phyloP scores from a whole-genome alignment of 2,113 vertebrate genomes.

The Polyodon spathula region DNA sequence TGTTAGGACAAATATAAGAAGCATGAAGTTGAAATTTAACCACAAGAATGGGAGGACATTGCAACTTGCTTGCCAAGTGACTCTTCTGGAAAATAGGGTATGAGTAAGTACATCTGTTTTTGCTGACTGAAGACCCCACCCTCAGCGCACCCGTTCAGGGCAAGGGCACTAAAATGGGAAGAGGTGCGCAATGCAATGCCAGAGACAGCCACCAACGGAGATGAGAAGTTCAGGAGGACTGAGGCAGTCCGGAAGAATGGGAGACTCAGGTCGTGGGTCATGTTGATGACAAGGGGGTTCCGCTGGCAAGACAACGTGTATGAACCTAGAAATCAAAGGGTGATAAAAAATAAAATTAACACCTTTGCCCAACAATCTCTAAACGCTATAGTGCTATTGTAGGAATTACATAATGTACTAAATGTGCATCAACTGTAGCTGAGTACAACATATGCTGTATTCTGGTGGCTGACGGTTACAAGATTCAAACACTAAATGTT shows the following conservation, averaged over 20 bases:
- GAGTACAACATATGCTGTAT: no score
- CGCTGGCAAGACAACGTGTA: conserved; percentile 72
- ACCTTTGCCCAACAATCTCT: neutral
- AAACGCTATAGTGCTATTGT: no score
- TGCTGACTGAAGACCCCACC: conserved; percentile 48
- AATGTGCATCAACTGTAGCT: no score
- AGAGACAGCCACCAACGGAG: conserved; percentile 65
- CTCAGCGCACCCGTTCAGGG: conserved; percentile 60
- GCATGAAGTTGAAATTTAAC: no score
- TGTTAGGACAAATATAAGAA: no score
- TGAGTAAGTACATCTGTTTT: conserved; percentile 46
- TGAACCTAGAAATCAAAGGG: conserved; percentile 48
- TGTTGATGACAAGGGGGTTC: conserved; percentile 72
- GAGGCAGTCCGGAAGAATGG: conserved; percentile 48
- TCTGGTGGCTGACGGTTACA: no score
- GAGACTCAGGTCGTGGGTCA: conserved; percentile 51
- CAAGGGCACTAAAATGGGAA: conserved; percentile 53
- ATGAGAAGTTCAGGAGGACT: conserved; percentile 73
- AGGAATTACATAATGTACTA: no score
- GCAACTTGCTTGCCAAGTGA: conserved; percentile 10
- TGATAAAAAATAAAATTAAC: neutral
- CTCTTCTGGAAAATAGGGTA: neutral
- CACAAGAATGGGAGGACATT: no score
- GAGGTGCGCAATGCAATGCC: conserved; percentile 72
- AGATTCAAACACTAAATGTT: neutral